Evolutionary conservation across 1,140 invertebrate genomes (phyloP), one percentile per base, ranked within the genome.

Genomic region (Copidosoma floridanum): DNA sequence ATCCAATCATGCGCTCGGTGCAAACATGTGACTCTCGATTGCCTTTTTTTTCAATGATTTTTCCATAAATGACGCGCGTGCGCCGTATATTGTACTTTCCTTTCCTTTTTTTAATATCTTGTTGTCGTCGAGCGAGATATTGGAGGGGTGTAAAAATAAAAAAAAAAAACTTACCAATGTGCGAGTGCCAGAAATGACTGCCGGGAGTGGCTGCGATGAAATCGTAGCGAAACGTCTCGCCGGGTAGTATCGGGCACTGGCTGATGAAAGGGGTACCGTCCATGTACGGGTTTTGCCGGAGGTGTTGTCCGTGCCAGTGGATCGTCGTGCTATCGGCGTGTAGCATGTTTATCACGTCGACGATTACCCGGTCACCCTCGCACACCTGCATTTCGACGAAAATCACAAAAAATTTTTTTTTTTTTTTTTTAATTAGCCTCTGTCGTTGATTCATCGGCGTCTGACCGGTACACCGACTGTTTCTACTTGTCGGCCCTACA

Each of bases 111-210:
- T n/a, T n/a, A n/a, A n/a, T n/a, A n/a, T n/a, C n/a, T n/a, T n/a
- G n/a, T n/a, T n/a, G n/a, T n/a, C n/a, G n/a, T n/a, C n/a, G n/a
- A n/a, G n/a, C n/a, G n/a, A n/a, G n/a, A n/a, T n/a, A n/a, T n/a
- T n/a, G n/a, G n/a, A n/a, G n/a, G n/a, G n/a, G n/a, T n/a, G n/a
- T n/a, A n/a, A n/a, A n/a, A n/a, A n/a, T n/a, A n/a, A n/a, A n/a
- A n/a, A n/a, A n/a, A n/a, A n/a, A 27, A 14, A 27, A 50, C 58
- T 54, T 67, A 84, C 84, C 84, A 29, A 84, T 80, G 64, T 89
- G 87, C 18, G 85, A 85, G 71, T 89, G 87, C 83, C 85, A 89
- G 65, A 85, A 88, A 70, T 88, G 85, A 0, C 86, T 88, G 18
- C 87, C 87, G 26, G 72, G 58, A 37, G 74, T 81, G 12, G 69